A percentile compares a stretch with the other conserved stretches of the same genome.
Evolutionary conservation across 2,888 invertebrate genomes (phyloP).

Genomic region (Drosophila borborema): DNA sequence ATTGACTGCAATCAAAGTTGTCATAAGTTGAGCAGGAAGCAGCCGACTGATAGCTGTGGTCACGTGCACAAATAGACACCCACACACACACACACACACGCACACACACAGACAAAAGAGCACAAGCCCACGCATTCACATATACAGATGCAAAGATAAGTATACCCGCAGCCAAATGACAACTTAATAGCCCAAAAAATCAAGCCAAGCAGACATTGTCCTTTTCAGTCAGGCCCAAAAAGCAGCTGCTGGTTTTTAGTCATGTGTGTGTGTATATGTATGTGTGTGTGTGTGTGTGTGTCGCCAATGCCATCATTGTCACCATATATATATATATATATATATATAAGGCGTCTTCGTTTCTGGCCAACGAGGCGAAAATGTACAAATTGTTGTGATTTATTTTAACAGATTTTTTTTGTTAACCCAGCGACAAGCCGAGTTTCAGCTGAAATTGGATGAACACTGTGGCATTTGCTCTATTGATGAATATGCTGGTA

Average conservation of each 20-base stretch:
- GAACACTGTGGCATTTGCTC: constrained; percentile 62
- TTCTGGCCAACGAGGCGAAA: constrained; percentile 76
- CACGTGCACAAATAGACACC: constrained; percentile 51
- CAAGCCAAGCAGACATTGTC: constrained; percentile 69
- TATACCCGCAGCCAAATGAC: constrained; percentile 74
- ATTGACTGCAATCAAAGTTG: constrained; percentile 79
- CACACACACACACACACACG: constrained; percentile 23
- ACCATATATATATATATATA: constrained; percentile 18
- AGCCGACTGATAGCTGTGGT: constrained; percentile 61
- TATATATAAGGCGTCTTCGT: constrained; percentile 25
- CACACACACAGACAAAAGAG: constrained; percentile 10
- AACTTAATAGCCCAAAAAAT: constrained; percentile 71
- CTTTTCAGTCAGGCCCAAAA: constrained; percentile 42
- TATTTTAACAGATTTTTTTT: constrained; percentile 73
- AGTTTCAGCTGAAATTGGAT: constrained; percentile 22
- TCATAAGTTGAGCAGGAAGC: constrained; percentile 64
- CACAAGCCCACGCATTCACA: background rate
- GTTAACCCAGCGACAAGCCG: constrained; percentile 65
- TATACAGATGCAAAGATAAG: constrained; percentile 44
- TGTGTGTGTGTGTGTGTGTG: background rate
- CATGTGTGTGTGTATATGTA: constrained; percentile 48
- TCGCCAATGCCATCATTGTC: constrained; percentile 41
- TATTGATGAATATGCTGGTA: constrained; percentile 76
- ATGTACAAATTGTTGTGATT: constrained; percentile 81
- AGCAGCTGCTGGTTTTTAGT: constrained; percentile 53